phyloP scores from a whole-genome alignment of 2,888 invertebrate genomes.

The Coelopa pilipes region DNA sequence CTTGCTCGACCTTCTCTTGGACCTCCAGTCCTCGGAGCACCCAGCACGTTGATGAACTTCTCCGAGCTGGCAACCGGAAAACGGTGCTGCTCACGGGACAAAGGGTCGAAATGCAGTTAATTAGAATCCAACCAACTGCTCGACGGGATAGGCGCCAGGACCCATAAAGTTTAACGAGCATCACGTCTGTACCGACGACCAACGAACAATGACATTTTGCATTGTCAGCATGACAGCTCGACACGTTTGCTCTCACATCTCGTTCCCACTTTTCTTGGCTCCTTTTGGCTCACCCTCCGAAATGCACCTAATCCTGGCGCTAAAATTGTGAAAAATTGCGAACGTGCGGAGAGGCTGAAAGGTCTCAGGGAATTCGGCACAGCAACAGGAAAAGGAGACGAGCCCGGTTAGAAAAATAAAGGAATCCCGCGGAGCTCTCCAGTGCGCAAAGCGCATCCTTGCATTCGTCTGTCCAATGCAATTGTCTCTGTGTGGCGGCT shows the following conservation, averaged over 20 bases:
- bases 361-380: background rate
- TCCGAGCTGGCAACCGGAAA: background rate
- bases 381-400: no score
- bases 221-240: slow-evolving; percentile 32
- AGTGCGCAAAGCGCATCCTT: slow-evolving; percentile 12
- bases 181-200: slow-evolving; percentile 23
- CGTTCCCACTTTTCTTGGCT: background rate
- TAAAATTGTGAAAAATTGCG: slow-evolving; percentile 30
- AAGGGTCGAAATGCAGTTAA: slow-evolving; percentile 21
- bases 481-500: slow-evolving; percentile 13
- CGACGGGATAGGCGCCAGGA: slow-evolving; percentile 44
- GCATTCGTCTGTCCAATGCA: background rate
- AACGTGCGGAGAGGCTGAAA: slow-evolving; percentile 6
- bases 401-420: no score
- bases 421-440: no score
- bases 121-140: slow-evolving; percentile 42
- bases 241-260: no score
- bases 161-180: slow-evolving; percentile 39
- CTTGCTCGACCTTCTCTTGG: background rate
- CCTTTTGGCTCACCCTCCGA: background rate
- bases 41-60: background rate
- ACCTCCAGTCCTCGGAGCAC: background rate
- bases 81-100: background rate
- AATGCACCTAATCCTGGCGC: background rate
- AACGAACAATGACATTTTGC: slow-evolving; percentile 24